A percentile compares a stretch with the other conserved stretches of the same genome.
These are phyloP conservation scores for Pandemis cinnamomeana DNA, from an alignment of 2,888 invertebrate genomes.

Conservation along the genomic window DNA sequence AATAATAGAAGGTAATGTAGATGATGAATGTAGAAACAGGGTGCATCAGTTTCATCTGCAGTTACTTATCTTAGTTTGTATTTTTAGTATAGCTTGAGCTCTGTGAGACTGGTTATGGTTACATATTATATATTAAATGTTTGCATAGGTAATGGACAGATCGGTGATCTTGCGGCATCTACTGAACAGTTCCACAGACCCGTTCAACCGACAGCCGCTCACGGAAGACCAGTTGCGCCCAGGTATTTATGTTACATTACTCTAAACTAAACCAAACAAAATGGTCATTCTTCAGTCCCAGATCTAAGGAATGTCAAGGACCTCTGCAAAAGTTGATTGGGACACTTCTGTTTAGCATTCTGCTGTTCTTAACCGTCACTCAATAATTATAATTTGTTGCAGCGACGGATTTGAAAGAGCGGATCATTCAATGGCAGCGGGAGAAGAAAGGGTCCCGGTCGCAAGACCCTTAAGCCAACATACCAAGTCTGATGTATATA, in stretches of 20 bases:
- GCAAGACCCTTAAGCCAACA: conserved; percentile 67
- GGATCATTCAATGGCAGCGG: conserved; percentile 94
- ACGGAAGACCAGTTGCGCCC: conserved; percentile 97
- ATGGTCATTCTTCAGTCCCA: no score
- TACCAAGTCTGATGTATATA: conserved; percentile 81
- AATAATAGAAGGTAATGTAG: no score
- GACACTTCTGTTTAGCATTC: not conserved
- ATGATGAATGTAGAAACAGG: no score
- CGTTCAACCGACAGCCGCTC: conserved; percentile 97
- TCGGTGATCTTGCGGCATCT: conserved; percentile 96
- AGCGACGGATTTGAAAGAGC: conserved; percentile 93
- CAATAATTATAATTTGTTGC: conserved; percentile 59
- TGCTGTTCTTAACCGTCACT: conserved; percentile 2
- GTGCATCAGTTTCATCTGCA: no score
- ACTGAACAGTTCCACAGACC: conserved; percentile 98
- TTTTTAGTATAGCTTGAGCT: no score
- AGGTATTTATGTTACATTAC: conserved; percentile 80
- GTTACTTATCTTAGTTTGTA: no score
- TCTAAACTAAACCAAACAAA: not conserved
- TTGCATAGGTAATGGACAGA: conserved; percentile 92
- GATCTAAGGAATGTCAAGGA: no score
- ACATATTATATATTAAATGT: no score
- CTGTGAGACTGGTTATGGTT: no score
- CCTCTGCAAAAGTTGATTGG: no score
- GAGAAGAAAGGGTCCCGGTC: conserved; percentile 86